phyloP scores from a whole-genome alignment of 2,113 vertebrate species.

The Odocoileus virginianus region DNA sequence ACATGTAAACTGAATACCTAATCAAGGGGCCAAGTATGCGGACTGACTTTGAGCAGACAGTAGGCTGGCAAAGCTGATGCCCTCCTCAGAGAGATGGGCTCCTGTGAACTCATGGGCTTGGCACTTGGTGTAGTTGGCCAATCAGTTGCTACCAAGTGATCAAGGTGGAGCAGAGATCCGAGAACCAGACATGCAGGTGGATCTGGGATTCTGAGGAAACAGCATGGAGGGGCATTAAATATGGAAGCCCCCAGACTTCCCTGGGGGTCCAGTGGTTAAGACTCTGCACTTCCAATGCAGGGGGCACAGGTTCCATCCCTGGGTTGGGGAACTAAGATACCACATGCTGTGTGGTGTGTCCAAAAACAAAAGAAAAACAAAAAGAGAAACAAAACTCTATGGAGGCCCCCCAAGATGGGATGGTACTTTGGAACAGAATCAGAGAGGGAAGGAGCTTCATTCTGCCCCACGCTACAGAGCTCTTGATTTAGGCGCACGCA shows the following conservation, averaged over 20 bases:
- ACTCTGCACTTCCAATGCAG: not conserved
- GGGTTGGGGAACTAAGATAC: not conserved
- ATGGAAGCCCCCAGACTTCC: not conserved
- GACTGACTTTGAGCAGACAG: not conserved
- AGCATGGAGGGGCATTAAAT: not conserved
- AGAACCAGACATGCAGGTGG: not conserved
- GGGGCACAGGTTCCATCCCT: not conserved
- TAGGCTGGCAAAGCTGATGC: not conserved
- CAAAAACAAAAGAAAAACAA: not conserved
- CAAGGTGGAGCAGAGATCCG: not conserved
- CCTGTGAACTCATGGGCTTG: not conserved
- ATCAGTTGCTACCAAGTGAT: not conserved
- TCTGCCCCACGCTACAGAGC: not conserved
- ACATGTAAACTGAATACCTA: not conserved
- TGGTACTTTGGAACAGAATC: not conserved
- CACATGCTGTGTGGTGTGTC: not conserved
- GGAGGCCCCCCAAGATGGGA: not conserved
- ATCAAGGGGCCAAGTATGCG: not conserved
- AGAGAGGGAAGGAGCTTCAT: not conserved
- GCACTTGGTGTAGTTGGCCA: not conserved
- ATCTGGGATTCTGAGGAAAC: not conserved
- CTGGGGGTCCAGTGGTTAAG: not conserved
- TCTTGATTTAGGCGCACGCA: not conserved
- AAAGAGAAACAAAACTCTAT: not conserved
- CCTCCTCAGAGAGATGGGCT: not conserved